phyloP scores from a whole-genome alignment of 2,113 vertebrate genomes.

The Capreolus pygargus region DNA sequence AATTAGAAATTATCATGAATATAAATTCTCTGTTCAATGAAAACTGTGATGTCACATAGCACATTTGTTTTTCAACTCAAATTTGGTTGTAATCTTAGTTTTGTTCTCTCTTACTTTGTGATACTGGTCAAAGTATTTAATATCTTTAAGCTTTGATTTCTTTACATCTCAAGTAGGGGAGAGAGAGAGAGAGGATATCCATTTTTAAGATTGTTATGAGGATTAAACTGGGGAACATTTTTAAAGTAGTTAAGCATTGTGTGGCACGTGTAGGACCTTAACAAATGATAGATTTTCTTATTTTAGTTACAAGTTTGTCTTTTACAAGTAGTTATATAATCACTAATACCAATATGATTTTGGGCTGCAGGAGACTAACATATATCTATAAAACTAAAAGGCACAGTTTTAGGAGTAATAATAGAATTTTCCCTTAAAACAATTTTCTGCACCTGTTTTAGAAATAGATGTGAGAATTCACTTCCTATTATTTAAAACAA shows the following conservation, averaged over 20 bases:
- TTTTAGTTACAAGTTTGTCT: background rate
- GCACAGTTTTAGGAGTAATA: background rate
- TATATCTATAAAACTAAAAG: background rate
- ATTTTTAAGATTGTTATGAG: background rate
- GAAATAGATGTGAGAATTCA: slow-evolving; percentile 54
- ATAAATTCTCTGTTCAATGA: background rate
- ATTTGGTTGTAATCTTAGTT: background rate
- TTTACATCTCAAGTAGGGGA: background rate
- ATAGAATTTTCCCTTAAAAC: slow-evolving; percentile 5
- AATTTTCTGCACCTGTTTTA: background rate
- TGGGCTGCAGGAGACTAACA: background rate
- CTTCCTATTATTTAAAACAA: slow-evolving; percentile 67
- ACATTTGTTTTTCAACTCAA: background rate
- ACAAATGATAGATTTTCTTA: background rate
- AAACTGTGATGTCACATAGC: background rate
- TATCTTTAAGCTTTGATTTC: background rate
- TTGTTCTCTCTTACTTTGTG: background rate
- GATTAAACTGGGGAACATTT: background rate
- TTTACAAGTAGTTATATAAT: background rate
- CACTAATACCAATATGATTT: background rate
- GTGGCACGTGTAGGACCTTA: background rate
- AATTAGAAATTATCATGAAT: background rate
- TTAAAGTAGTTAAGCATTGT: background rate
- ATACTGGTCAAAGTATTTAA: background rate
- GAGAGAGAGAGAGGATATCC: background rate